These are phyloP conservation scores for Rhineura floridana DNA, from an alignment of 2,113 vertebrate species.

Conservation along the genomic window DNA sequence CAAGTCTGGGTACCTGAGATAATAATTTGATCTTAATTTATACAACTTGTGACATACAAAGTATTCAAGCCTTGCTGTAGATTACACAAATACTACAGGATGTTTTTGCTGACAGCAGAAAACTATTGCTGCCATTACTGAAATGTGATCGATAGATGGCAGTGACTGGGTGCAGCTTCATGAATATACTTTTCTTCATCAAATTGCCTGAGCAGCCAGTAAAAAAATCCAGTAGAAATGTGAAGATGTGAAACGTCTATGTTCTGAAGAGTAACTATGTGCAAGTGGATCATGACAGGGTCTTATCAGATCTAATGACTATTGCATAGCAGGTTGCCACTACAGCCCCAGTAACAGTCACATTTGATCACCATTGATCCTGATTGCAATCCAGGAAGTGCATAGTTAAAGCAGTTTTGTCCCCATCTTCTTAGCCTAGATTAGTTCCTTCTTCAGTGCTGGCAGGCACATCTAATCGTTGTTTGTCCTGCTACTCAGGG, in stretches of 20 bases:
- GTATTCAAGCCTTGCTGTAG: conserved; percentile 2
- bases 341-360: neutral
- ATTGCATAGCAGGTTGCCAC: neutral
- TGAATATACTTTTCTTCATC: conserved; percentile 31
- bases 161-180: neutral
- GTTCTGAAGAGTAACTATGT: neutral
- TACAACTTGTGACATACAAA: conserved; percentile 12
- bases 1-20: neutral
- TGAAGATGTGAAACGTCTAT: conserved; percentile 1
- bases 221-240: conserved; percentile 28
- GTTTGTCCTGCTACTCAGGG: neutral
- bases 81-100: conserved; percentile 25
- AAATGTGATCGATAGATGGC: conserved; percentile 13
- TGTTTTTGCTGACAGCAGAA: conserved; percentile 20
- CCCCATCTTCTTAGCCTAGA: neutral
- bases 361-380: neutral
- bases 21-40: conserved; percentile 17
- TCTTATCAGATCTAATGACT: neutral
- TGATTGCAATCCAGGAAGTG: neutral
- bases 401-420: neutral
- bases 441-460: neutral
- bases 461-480: neutral
- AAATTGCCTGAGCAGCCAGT: conserved; percentile 26
- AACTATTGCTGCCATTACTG: neutral
- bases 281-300: neutral